Evolutionary conservation across 1,140 invertebrate species (phyloP).

Genomic region (Temnothorax nylanderi): DNA sequence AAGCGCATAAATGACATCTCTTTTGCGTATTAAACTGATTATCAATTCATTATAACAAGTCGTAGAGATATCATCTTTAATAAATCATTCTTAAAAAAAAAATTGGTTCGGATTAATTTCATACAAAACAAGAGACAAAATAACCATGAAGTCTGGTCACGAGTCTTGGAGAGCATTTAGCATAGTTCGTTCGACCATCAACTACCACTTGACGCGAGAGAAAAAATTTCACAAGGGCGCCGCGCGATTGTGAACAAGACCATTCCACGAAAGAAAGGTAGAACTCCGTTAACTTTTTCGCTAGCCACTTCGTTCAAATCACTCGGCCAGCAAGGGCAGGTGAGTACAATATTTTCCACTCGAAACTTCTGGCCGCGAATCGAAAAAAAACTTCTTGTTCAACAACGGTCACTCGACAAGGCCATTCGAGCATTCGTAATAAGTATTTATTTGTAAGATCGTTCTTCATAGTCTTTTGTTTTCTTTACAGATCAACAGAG

Average conservation of each 20-base stretch:
- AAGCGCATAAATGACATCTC: background rate
- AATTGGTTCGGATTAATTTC: background rate
- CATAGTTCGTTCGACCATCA: background rate
- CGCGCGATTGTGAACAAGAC: conserved; percentile 16
- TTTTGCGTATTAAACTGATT: background rate
- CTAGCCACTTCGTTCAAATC: conserved; percentile 21
- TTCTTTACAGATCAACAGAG: conserved; percentile 3
- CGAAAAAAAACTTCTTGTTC: conserved; percentile 18
- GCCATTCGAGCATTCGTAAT: conserved; percentile 41
- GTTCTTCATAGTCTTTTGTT: background rate
- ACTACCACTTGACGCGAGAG: conserved; percentile 44
- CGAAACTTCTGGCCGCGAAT: conserved; percentile 42
- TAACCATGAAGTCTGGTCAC: background rate
- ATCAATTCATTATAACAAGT: background rate
- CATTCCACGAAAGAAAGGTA: conserved; percentile 48
- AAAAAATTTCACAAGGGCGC: conserved; percentile 44
- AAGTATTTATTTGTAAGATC: conserved; percentile 54
- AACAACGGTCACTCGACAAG: conserved; percentile 10
- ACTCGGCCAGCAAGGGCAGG: conserved; percentile 11
- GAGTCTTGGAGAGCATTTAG: conserved; percentile 6
- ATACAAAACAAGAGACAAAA: background rate
- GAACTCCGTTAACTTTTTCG: conserved; percentile 62
- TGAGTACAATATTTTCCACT: conserved; percentile 60
- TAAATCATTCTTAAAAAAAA: conserved; percentile 1
- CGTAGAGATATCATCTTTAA: background rate